Base-by-base conservation (phyloP, 1,140 invertebrate species). In the Prorops nasuta region DNA sequence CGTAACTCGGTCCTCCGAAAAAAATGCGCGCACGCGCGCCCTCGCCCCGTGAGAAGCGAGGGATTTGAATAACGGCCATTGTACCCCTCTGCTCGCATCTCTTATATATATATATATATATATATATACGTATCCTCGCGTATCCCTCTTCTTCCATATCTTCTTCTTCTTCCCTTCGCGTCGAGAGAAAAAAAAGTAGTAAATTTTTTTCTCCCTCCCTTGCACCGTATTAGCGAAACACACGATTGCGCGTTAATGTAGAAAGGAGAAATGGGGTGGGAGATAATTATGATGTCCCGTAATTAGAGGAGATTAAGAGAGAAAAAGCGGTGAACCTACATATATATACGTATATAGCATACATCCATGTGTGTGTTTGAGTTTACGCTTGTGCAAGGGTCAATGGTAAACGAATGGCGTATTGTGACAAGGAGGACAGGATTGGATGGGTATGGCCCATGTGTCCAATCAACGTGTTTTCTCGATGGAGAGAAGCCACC, bases 31-130 rank as follows among this genome's bases (percentile, higher is more conserved):
- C 53, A 38, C 59, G 46, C 50, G 44, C 44, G 28, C 37, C 34
- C 40, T 6, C 10, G 24, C 24, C 4, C 24, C 24, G 24, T 4
- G 4, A 10, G 10, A 10, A 4, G 4, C 24, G 24, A 10, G 59
- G 62, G 62, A 72, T 71, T 72, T 75, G 67, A 75, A 75, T 72
- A 73, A 74, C 64, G 67, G 66, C 64, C 56, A 64, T 73, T 72
- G 67, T 73, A 14, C 22, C 14, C 12, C 16, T 38, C 14, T 14
- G 2, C 12, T 6, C 7, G 15, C 14, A 16, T 38, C 17, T n/a
- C n/a, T n/a, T n/a, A n/a, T n/a, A n/a, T n/a, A n/a, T n/a, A n/a
- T n/a, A n/a, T n/a, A n/a, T n/a, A n/a, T n/a, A n/a, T 34, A 15
- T 12, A 8, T 14, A 14, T 14, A 34, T n/a, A n/a, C n/a, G 32